phyloP scores from a whole-genome alignment of 2,797 vertebrate species.

The Iguana delicatissima region DNA sequence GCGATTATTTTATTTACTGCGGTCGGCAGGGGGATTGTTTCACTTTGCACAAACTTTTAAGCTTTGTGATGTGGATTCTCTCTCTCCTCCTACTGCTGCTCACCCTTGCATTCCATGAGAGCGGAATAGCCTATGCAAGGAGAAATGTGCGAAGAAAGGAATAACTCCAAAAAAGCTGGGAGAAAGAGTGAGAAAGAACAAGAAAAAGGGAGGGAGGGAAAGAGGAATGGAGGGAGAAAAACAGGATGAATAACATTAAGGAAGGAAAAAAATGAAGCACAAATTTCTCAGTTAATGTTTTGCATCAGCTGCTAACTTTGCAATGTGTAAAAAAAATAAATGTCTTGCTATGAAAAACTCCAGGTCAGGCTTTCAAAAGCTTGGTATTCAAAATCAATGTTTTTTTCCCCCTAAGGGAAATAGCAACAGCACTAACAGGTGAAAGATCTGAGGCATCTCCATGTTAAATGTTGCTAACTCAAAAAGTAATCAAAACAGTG shows the following conservation, averaged over 20 bases:
- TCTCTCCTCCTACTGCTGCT: neutral
- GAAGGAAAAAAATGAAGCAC: neutral
- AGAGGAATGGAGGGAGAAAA: neutral
- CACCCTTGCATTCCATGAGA: neutral
- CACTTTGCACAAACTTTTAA: slow-evolving; percentile 79
- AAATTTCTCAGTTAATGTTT: neutral
- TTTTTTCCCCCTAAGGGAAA: neutral
- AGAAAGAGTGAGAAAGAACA: neutral
- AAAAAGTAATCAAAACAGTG: neutral
- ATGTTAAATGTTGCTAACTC: neutral
- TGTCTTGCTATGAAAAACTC: neutral
- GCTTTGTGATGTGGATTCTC: slow-evolving; percentile 59
- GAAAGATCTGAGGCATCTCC: neutral
- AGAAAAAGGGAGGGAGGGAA: no score
- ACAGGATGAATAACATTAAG: no score
- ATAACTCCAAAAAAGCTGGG: neutral
- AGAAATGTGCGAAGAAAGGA: neutral
- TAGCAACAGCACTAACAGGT: neutral
- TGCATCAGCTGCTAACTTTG: neutral
- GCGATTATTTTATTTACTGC: slow-evolving; percentile 90
- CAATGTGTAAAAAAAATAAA: neutral
- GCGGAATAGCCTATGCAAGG: neutral
- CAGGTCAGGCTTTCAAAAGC: neutral
- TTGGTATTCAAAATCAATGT: neutral
- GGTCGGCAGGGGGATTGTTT: slow-evolving; percentile 83